A percentile compares a stretch with the other conserved stretches of the same genome.
Conservation (phyloP, 2,113 vertebrate species). For the Aphelocoma coerulescens region DNA sequence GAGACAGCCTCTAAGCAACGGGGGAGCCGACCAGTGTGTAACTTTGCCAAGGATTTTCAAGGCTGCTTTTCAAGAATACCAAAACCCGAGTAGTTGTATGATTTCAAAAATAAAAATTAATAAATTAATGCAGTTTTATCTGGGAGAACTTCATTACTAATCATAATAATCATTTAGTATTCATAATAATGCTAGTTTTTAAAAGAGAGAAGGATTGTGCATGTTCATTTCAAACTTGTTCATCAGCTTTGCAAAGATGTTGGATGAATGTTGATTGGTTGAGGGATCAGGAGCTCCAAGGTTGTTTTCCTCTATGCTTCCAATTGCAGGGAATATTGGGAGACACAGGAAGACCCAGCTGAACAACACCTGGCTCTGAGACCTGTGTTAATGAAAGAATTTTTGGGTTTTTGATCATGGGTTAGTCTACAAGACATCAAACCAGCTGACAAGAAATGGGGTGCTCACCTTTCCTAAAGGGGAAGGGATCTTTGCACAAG, state of each 20-base stretch:
- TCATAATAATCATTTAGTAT: not conserved
- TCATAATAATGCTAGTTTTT: not conserved
- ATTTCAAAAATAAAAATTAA: not conserved
- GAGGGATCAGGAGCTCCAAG: not conserved
- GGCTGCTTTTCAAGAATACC: not conserved
- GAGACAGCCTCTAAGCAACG: too few relatives aligned
- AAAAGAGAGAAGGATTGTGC: not conserved
- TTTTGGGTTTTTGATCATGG: accelerated
- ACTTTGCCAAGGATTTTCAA: too few relatives aligned
- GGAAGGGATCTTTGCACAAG: not conserved
- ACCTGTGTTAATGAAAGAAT: not conserved
- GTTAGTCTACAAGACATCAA: not conserved
- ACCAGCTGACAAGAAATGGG: accelerated
- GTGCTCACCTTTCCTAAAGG: not conserved
- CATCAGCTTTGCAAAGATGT: not conserved
- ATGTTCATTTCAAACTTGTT: not conserved
- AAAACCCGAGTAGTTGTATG: accelerated
- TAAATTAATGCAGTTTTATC: not conserved
- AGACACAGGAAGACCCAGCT: not conserved
- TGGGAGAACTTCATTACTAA: not conserved
- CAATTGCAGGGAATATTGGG: not conserved
- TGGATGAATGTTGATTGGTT: not conserved
- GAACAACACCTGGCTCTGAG: not conserved
- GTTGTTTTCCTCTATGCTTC: accelerated
- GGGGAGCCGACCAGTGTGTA: too few relatives aligned